Conservation (phyloP, 2,113 vertebrate genomes). For the Piprites chloris region DNA sequence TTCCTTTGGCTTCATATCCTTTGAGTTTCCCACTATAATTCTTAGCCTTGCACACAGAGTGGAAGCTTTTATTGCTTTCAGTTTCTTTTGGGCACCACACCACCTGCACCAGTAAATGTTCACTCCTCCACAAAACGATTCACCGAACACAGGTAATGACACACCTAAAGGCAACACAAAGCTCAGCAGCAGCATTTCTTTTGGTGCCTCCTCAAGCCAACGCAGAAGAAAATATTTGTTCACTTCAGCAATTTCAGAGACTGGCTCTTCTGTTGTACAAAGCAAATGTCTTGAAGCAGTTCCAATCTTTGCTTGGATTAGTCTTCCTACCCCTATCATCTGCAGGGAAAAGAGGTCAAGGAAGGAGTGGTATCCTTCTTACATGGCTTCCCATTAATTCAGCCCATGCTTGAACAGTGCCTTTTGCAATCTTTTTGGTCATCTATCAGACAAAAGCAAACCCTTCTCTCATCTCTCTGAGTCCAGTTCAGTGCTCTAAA, state of each 20-base stretch:
- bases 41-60: neutral
- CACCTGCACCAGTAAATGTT: neutral
- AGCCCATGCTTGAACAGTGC: neutral
- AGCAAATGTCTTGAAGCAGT: neutral
- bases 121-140: neutral
- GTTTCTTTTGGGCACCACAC: neutral
- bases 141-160: neutral
- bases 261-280: neutral
- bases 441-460: neutral
- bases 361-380: neutral
- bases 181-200: neutral
- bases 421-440: neutral
- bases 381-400: neutral
- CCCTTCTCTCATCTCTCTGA: neutral
- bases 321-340: neutral
- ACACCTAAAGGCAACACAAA: neutral
- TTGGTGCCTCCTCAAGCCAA: neutral
- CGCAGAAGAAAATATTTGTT: neutral
- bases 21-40: neutral
- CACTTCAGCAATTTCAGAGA: neutral
- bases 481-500: neutral
- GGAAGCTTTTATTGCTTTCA: neutral
- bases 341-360: neutral
- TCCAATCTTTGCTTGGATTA: neutral
- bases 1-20: neutral